Evolutionary conservation across 2,113 vertebrate species (phyloP).

Genomic region (Microcebus griseorufus): DNA sequence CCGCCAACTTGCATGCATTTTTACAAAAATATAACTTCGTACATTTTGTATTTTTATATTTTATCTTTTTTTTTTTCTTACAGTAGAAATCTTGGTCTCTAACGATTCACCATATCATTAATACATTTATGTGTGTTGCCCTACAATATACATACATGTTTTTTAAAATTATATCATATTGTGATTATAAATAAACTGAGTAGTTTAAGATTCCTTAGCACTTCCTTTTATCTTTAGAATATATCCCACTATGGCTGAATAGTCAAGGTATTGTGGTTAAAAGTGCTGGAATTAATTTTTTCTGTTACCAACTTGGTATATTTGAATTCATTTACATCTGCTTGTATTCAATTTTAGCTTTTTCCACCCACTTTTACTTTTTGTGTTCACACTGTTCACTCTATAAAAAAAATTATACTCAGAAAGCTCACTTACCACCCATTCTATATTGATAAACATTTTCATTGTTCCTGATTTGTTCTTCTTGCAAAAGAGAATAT

Average conservation of each 20-base stretch:
- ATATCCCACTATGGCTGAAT: background rate
- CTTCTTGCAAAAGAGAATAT: background rate
- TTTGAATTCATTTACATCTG: background rate
- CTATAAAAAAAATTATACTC: background rate
- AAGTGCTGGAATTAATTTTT: slow-evolving; percentile 15
- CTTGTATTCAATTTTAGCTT: background rate
- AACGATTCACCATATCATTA: background rate
- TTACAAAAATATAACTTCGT: background rate
- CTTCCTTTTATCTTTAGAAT: background rate
- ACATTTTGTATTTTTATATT: background rate
- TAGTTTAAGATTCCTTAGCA: background rate
- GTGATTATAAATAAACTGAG: background rate
- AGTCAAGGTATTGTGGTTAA: background rate
- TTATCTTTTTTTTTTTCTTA: background rate
- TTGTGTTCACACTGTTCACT: background rate
- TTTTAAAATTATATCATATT: background rate
- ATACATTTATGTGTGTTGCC: background rate
- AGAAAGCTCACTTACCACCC: background rate
- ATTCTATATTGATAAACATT: background rate
- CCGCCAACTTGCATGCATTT: rapidly evolving
- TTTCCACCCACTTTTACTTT: background rate
- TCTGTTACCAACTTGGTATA: background rate
- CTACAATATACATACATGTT: background rate
- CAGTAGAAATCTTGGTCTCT: background rate
- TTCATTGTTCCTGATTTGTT: background rate